phyloP scores from a whole-genome alignment of 2,113 vertebrate genomes.

The Urocolius indicus region DNA sequence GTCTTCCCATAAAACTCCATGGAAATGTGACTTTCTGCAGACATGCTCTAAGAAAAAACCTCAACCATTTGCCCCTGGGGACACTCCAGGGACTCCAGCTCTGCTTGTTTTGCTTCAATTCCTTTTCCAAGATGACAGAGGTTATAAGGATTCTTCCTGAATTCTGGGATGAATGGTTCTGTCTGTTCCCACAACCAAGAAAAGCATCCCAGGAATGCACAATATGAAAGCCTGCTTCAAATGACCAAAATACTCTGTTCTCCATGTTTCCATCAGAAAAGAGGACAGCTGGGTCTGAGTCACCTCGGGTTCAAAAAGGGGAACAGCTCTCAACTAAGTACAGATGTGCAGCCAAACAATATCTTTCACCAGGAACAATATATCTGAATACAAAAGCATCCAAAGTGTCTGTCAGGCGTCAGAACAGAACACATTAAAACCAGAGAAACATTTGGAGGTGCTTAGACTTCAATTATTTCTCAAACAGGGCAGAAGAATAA shows the following conservation, averaged over 20 bases:
- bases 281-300: background rate
- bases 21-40: background rate
- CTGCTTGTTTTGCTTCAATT: background rate
- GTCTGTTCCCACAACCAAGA: slow-evolving; percentile 51
- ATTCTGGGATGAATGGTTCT: slow-evolving; percentile 35
- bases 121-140: background rate
- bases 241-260: background rate
- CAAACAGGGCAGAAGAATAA: background rate
- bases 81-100: background rate
- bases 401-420: background rate
- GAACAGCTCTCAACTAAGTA: background rate
- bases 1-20: background rate
- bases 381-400: background rate
- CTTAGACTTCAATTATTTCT: background rate
- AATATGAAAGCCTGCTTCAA: background rate
- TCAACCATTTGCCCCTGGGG: background rate
- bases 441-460: background rate
- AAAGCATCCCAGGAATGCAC: slow-evolving; percentile 57
- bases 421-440: background rate
- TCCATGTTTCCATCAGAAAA: background rate
- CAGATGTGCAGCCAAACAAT: too few relatives aligned
- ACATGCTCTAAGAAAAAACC: background rate
- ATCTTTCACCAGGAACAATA: background rate
- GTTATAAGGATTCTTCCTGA: background rate
- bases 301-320: background rate